Percentiles rank a stretch among this genome's conserved stretches.
These are phyloP conservation scores for Ormyrus nitidulus DNA, from an alignment of 2,888 invertebrate genomes.

Conservation along the genomic window DNA sequence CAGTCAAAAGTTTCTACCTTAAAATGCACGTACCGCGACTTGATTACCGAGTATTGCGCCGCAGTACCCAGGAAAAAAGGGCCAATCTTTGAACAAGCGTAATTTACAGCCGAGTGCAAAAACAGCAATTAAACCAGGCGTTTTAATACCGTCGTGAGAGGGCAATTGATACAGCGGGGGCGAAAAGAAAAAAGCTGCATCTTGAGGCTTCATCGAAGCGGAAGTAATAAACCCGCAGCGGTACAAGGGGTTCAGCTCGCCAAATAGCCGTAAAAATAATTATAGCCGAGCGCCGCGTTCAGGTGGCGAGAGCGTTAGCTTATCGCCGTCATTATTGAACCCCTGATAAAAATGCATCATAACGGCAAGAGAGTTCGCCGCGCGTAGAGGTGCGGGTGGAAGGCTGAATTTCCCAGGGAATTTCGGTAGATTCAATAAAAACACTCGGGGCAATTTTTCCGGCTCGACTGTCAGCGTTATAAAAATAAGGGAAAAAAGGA, in stretches of 20 bases:
- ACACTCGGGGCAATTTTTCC: slow-evolving; percentile 14
- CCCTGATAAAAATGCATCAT: slow-evolving; percentile 1
- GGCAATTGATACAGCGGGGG: background rate
- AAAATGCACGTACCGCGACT: too few species aligned
- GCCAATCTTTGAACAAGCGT: too few species aligned
- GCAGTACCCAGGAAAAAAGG: too few species aligned
- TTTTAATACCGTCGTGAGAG: background rate
- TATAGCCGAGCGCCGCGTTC: background rate
- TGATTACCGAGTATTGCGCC: too few species aligned
- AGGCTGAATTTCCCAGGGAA: background rate
- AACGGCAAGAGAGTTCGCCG: background rate
- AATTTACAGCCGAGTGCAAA: background rate
- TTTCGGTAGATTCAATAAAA: background rate
- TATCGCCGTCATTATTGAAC: slow-evolving; percentile 24
- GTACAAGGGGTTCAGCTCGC: background rate
- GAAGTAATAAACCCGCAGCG: slow-evolving; percentile 21
- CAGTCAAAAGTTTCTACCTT: too few species aligned
- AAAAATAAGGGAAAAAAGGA: background rate
- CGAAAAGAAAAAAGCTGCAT: slow-evolving; percentile 1
- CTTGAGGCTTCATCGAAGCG: slow-evolving; percentile 18
- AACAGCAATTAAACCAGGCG: slow-evolving; percentile 2
- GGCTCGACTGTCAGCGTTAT: slow-evolving; percentile 5
- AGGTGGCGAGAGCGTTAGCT: background rate
- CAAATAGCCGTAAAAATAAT: slow-evolving; percentile 33
- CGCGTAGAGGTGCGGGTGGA: background rate